phyloP scores from a whole-genome alignment of 2,797 vertebrate species.

The Helarctos malayanus region DNA sequence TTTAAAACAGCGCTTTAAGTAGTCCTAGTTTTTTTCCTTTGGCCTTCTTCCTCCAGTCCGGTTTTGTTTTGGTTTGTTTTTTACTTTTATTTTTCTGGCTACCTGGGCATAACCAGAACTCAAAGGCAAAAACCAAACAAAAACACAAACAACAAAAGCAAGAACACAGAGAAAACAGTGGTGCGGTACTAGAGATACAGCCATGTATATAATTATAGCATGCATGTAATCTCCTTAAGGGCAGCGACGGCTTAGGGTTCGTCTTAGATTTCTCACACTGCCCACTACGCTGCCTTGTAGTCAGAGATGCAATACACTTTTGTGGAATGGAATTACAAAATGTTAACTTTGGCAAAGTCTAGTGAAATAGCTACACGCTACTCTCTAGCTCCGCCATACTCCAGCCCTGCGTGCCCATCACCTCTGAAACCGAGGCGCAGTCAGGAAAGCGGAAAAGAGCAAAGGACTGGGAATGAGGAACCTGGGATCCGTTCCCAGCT shows the following conservation, averaged over 20 bases:
- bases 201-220: slow-evolving; percentile 65
- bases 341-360: background rate
- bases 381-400: background rate
- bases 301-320: background rate
- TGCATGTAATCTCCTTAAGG: slow-evolving; percentile 73
- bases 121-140: background rate
- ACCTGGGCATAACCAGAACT: background rate
- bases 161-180: background rate
- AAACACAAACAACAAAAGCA: background rate
- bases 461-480: background rate
- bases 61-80: background rate
- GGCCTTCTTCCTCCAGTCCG: background rate
- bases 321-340: slow-evolving; percentile 15
- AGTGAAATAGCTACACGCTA: background rate
- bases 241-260: slow-evolving; percentile 44
- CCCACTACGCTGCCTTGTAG: background rate
- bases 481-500: background rate
- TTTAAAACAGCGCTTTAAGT: background rate
- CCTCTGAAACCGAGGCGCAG: background rate
- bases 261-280: slow-evolving; percentile 59
- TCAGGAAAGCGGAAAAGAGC: background rate
- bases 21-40: background rate
- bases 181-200: background rate
- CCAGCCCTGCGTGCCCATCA: background rate
- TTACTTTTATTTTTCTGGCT: slow-evolving; percentile 22